These are phyloP conservation scores for Mesochorus sp. DNA, from an alignment of 2,888 invertebrate species.

Conservation along the genomic window DNA sequence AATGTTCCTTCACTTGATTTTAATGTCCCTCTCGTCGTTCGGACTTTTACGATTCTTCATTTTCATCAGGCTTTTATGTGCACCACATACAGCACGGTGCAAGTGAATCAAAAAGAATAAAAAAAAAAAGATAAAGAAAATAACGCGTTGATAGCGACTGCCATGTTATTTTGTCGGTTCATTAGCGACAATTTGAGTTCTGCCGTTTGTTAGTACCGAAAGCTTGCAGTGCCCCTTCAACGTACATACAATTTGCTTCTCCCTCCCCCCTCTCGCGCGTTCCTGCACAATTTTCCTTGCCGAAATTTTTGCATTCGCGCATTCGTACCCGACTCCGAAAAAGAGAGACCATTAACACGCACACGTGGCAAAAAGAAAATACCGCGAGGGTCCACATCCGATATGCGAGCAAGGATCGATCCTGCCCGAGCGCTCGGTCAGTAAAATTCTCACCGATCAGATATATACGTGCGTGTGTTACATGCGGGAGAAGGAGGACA, in stretches of 20 bases:
- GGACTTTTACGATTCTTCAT: slow-evolving; percentile 75
- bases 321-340: too few relatives aligned
- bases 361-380: slow-evolving; percentile 14
- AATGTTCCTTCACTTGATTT: slow-evolving; percentile 74
- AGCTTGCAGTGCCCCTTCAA: not conserved
- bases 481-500: not conserved
- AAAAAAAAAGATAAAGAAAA: not conserved
- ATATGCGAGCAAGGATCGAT: slow-evolving; percentile 2
- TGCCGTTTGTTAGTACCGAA: slow-evolving; percentile 49
- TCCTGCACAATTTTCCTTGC: not conserved
- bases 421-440: slow-evolving; percentile 10
- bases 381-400: not conserved
- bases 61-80: slow-evolving; percentile 72
- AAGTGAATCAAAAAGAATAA: not conserved
- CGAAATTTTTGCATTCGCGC: not conserved
- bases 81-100: slow-evolving; percentile 56
- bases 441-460: slow-evolving; percentile 5
- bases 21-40: slow-evolving; percentile 71
- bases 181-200: slow-evolving; percentile 65
- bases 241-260: not conserved
- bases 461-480: not conserved
- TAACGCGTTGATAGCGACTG: not conserved
- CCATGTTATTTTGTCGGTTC: slow-evolving; percentile 62
- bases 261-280: not conserved
- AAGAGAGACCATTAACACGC: slow-evolving; percentile 12